phyloP scores from a whole-genome alignment of 2,797 vertebrate species.

The Platalea minor region DNA sequence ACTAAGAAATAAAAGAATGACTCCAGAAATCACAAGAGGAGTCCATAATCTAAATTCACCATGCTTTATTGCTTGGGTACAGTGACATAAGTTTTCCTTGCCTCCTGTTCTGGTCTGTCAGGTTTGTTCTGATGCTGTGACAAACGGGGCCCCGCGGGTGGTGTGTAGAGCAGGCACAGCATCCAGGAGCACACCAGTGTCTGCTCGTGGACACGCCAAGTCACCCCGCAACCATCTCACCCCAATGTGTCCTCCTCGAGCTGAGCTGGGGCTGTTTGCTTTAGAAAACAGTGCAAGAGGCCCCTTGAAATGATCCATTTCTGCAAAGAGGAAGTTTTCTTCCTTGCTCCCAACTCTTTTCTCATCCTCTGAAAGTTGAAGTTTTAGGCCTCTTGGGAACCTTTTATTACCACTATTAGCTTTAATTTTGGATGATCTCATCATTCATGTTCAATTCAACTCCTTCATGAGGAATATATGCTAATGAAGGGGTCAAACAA shows the following conservation, averaged over 20 bases:
- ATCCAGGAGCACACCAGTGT: neutral
- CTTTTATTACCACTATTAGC: constrained; percentile 11
- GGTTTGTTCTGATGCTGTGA: neutral
- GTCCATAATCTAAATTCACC: neutral
- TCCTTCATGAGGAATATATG: neutral
- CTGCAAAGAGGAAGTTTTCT: neutral
- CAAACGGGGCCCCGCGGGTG: fast-evolving
- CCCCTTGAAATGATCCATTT: neutral
- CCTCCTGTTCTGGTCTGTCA: neutral
- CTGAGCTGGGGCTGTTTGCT: neutral
- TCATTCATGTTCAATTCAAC: constrained; percentile 22
- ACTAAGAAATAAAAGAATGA: neutral
- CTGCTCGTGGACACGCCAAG: neutral
- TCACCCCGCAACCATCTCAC: neutral
- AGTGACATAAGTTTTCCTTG: neutral
- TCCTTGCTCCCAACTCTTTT: neutral
- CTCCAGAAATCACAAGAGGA: neutral
- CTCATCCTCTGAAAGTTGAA: neutral
- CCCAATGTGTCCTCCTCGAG: neutral
- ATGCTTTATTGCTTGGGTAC: neutral
- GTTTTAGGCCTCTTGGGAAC: neutral
- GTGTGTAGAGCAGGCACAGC: neutral
- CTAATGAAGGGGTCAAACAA: constrained; percentile 31
- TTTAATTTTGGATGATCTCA: constrained; percentile 45
- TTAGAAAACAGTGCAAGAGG: neutral